Evolutionary conservation across 2,888 invertebrate species (phyloP).

Genomic region (Ashinkailepas kermadecensis): DNA sequence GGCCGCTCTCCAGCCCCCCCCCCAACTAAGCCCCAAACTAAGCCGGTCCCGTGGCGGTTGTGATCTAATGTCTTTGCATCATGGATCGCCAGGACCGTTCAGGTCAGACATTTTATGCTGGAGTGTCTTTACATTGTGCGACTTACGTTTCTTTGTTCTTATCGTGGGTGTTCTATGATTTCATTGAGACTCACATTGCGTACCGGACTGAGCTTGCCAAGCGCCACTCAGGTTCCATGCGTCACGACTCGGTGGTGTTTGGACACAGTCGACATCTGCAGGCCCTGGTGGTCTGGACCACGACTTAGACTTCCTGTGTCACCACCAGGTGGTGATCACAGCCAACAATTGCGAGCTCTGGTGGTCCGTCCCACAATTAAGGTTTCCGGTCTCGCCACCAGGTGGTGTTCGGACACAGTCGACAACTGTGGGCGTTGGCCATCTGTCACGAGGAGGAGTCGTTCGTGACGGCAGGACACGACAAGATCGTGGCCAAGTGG

Average conservation of each 20-base stretch:
- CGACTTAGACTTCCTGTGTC: neutral
- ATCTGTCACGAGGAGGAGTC: slow-evolving; percentile 85
- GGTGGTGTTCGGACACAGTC: slow-evolving; percentile 80
- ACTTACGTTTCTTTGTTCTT: too few species aligned
- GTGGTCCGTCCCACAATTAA: slow-evolving; percentile 23
- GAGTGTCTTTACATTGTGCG: too few species aligned
- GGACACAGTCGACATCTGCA: neutral
- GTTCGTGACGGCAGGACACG: slow-evolving; percentile 85
- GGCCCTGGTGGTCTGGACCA: neutral
- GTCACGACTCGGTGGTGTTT: neutral
- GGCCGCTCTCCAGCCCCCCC: too few species aligned
- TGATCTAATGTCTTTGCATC: too few species aligned
- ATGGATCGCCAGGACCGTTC: too few species aligned
- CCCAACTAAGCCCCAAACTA: too few species aligned
- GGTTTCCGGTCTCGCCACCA: slow-evolving; percentile 38
- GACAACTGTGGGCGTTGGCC: slow-evolving; percentile 77
- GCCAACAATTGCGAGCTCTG: neutral
- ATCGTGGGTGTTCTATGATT: too few species aligned
- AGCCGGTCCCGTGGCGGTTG: too few species aligned
- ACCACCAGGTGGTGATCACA: neutral
- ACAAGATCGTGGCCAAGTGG: slow-evolving; percentile 85
- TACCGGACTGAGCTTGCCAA: too few species aligned
- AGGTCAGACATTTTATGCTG: too few species aligned
- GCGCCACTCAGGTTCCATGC: too few species aligned
- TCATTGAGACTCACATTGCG: too few species aligned